phyloP scores from a whole-genome alignment of 2,888 invertebrate species.

The Thecocarcelia acutangulata region DNA sequence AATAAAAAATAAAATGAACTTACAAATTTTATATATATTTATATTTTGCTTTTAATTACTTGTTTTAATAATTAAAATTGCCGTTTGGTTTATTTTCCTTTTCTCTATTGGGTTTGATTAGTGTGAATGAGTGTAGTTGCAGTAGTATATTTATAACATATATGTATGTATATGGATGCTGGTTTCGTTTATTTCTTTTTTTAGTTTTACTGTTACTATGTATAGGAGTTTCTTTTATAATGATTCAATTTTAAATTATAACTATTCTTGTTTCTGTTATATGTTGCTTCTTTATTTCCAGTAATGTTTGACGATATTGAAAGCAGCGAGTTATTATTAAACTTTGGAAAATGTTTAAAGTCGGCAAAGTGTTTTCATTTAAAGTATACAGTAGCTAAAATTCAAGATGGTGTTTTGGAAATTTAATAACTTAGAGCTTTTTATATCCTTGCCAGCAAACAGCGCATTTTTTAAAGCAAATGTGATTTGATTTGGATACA shows the following conservation, averaged over 20 bases:
- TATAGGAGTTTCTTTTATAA: conserved; percentile 50
- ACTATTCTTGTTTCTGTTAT: conserved; percentile 40
- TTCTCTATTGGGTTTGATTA: conserved; percentile 57
- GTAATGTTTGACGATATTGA: conserved; percentile 16
- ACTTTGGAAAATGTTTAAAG: neutral
- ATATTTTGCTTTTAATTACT: conserved; percentile 73
- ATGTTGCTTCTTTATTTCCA: conserved; percentile 25
- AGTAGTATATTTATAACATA: conserved; percentile 53
- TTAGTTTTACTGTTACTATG: conserved; percentile 60
- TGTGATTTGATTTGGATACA: no score
- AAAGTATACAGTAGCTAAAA: no score
- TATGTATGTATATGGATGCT: conserved; percentile 11
- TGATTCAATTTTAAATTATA: conserved; percentile 52
- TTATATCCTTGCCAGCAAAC: no score
- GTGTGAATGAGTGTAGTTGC: conserved; percentile 46
- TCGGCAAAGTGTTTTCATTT: no score
- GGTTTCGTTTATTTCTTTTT: conserved; percentile 17
- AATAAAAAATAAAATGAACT: no score
- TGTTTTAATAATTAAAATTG: conserved; percentile 66
- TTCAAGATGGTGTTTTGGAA: no score
- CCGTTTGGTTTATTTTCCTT: conserved; percentile 59
- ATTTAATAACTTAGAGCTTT: no score
- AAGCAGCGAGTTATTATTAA: conserved; percentile 19
- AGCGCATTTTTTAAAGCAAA: no score
- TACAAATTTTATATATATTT: conserved; percentile 53